Evolutionary conservation across 2,888 invertebrate genomes (phyloP).

Genomic region (Tyria jacobaeae): DNA sequence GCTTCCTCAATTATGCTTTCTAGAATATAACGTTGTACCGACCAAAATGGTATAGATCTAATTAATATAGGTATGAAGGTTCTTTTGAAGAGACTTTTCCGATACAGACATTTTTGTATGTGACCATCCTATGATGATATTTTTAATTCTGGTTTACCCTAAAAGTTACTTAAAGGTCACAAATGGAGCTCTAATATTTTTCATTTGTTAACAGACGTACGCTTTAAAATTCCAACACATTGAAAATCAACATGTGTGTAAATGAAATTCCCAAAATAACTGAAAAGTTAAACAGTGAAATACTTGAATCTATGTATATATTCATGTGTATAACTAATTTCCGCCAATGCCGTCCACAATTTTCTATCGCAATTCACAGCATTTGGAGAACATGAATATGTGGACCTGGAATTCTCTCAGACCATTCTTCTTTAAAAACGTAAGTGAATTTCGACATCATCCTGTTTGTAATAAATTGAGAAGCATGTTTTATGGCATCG

Average conservation of each 20-base stretch:
- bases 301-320: background rate
- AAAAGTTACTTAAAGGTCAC: too few species aligned
- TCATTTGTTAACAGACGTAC: too few species aligned
- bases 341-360: constrained; percentile 5
- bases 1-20: constrained; percentile 22
- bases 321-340: constrained; percentile 4
- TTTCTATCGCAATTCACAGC: constrained; percentile 18
- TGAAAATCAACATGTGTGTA: too few species aligned
- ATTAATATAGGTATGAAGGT: too few species aligned
- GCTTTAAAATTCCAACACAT: too few species aligned
- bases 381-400: constrained; percentile 38
- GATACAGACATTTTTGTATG: too few species aligned
- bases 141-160: too few species aligned
- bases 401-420: constrained; percentile 28
- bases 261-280: background rate
- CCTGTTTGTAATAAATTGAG: constrained; percentile 43
- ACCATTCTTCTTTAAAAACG: constrained; percentile 36
- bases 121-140: too few species aligned
- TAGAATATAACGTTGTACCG: constrained; percentile 16
- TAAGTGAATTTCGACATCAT: constrained; percentile 37
- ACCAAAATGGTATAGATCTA: constrained; percentile 8
- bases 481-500: constrained; percentile 32
- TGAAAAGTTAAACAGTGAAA: background rate
- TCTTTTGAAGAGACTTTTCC: too few species aligned
- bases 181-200: too few species aligned